These are phyloP conservation scores for Auanema freiburgensis DNA, from an alignment of 2,888 invertebrate genomes.

Conservation along the genomic window DNA sequence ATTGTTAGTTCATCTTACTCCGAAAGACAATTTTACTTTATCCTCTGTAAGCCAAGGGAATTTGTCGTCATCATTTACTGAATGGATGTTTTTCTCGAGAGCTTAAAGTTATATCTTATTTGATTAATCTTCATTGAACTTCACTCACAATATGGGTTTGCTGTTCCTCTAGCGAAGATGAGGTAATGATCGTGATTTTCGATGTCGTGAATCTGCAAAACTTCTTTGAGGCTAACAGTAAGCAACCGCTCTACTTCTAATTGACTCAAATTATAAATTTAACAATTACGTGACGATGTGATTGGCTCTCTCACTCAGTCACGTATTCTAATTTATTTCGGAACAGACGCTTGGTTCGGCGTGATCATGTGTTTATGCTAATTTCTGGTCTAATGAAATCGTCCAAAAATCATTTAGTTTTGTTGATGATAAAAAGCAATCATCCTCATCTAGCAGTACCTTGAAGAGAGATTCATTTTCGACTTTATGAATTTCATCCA, in stretches of 20 bases:
- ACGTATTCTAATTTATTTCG: too few species aligned
- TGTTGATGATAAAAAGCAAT: background rate
- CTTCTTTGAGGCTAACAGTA: too few species aligned
- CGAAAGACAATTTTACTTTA: slow-evolving; percentile 16
- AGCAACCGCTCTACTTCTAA: too few species aligned
- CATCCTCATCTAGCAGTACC: slow-evolving; percentile 20
- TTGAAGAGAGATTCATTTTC: slow-evolving; percentile 34
- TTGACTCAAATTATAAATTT: too few species aligned
- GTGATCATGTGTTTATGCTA: too few species aligned
- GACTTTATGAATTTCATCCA: slow-evolving; percentile 34
- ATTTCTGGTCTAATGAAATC: too few species aligned
- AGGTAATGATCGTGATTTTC: slow-evolving; percentile 37
- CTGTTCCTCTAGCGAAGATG: slow-evolving; percentile 46
- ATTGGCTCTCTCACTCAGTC: too few species aligned
- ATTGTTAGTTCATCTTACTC: background rate
- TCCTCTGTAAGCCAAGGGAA: slow-evolving; percentile 52
- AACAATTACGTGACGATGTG: too few species aligned
- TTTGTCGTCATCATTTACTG: slow-evolving; percentile 40
- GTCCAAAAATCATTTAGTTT: too few species aligned
- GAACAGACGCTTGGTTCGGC: too few species aligned
- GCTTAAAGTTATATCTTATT: slow-evolving; percentile 26
- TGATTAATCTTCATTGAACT: background rate
- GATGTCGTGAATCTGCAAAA: slow-evolving; percentile 38
- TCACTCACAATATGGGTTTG: slow-evolving; percentile 42
- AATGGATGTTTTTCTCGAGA: slow-evolving; percentile 50